Percentiles rank a stretch among this genome's conserved stretches.
Evolutionary conservation across 2,797 vertebrate species (phyloP).

Genomic region (Siniperca scherzeri): DNA sequence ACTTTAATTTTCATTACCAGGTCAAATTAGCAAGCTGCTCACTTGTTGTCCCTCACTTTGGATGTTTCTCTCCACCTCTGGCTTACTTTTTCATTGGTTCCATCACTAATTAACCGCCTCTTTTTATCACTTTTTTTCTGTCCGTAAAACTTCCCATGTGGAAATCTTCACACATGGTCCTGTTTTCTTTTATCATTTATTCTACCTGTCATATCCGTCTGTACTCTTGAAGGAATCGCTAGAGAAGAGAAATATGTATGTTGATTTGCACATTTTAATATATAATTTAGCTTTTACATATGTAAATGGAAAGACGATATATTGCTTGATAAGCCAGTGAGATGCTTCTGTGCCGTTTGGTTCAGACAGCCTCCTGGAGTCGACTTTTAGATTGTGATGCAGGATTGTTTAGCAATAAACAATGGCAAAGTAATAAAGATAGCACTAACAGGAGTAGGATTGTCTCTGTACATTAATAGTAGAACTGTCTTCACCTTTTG

Average conservation of each 20-base stretch:
- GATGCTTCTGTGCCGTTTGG: slow-evolving; percentile 32
- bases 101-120: not conserved
- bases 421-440: slow-evolving; percentile 33
- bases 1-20: slow-evolving; percentile 1
- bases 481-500: slow-evolving; percentile 7
- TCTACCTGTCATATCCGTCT: not conserved
- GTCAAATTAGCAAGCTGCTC: slow-evolving; percentile 35
- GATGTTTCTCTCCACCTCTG: slow-evolving; percentile 29
- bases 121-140: slow-evolving; percentile 3
- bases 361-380: slow-evolving; percentile 11
- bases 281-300: slow-evolving; percentile 67
- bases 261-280: slow-evolving; percentile 87
- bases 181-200: not conserved
- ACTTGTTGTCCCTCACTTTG: not conserved
- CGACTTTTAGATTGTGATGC: slow-evolving; percentile 21
- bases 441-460: slow-evolving; percentile 65
- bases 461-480: slow-evolving; percentile 40
- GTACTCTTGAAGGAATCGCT: slow-evolving; percentile 48
- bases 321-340: slow-evolving; percentile 36
- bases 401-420: slow-evolving; percentile 57
- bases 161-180: not conserved
- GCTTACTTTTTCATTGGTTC: not conserved
- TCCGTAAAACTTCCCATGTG: not conserved
- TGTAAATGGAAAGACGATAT: slow-evolving; percentile 54
- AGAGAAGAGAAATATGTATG: slow-evolving; percentile 54